Evolutionary conservation across 2,113 vertebrate species (phyloP), one percentile per base, ranked within the genome.

Genomic region (Limanda limanda): DNA sequence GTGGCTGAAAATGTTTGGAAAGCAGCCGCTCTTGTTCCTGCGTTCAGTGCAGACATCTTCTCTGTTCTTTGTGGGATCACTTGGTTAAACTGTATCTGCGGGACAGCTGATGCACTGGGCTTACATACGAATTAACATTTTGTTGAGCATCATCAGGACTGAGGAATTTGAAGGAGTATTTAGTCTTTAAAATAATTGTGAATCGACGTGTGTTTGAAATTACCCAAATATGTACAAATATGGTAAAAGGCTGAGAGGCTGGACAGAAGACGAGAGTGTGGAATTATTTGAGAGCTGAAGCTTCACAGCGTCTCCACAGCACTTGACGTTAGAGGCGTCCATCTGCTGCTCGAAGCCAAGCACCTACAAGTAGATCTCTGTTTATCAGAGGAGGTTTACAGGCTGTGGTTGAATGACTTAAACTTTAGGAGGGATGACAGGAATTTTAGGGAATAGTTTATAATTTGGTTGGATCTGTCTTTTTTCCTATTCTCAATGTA

Each of bases 1-100:
- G 71, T 60, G 31, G 69, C 81, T 77, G 72, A 86, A 91, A 88
- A 79, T 62, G 75, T 86, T 3, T 63, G 77, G 79, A 69, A 78
- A 83, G 76, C 83, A 80, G 78, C 37, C 45, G 63, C 73, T 61
- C n/a, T 73, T 67, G 27, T 61, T 40, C 42, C 52, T 45, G 20
- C 17, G 23, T 24, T 52, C 21, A 45, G 40, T 57, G 11, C 60
- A 31, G 62, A 67, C 54, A 37, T 70, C 8, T 51, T 77, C 17
- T 40, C 7, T 51, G 27, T 24, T 48, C 27, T 18, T 31, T 54
- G 24, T 24, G 9, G 12, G 10, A 61, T 51, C 48, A 48, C 21
- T 52, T 47, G 51, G 31, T 68, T 7, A 20, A 42, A 37, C 73
- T 5, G 54, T n/a, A 4, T 63, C 27, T 69, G 6, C 1, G 35